Conservation (phyloP, 2,888 invertebrate genomes). For the Neria commutata region DNA sequence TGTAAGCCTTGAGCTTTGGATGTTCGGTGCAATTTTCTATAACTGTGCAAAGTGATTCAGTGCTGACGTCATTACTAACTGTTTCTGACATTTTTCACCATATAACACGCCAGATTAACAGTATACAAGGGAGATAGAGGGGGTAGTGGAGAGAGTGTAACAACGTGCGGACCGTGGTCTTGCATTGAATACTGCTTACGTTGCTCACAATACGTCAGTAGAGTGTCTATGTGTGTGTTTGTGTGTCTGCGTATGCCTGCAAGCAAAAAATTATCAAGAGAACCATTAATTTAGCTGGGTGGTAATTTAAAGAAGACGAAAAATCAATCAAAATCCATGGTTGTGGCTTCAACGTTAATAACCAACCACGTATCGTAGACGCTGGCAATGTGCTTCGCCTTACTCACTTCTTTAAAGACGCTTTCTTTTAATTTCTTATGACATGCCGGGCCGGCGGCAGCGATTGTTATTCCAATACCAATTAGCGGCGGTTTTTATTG, state of each 20-base stretch:
- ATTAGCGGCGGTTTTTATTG: conserved; percentile 35
- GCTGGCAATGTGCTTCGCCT: no score
- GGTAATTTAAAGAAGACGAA: no score
- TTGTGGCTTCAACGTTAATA: no score
- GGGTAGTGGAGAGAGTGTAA: conserved; percentile 42
- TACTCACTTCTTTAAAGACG: conserved; percentile 22
- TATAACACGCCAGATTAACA: conserved; percentile 13
- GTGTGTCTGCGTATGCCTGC: conserved; percentile 16
- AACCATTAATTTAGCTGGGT: no score
- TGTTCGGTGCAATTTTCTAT: conserved; percentile 35
- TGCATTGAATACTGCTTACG: conserved; percentile 11
- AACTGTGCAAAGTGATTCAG: conserved; percentile 39
- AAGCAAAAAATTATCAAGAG: background rate
- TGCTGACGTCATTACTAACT: conserved; percentile 38
- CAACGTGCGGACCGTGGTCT: conserved; percentile 6
- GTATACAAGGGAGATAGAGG: conserved; percentile 30
- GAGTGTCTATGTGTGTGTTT: conserved; percentile 45
- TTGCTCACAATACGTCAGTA: conserved; percentile 38
- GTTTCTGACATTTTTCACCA: conserved; percentile 45
- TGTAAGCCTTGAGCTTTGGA: conserved; percentile 16
- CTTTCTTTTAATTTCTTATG: conserved; percentile 32
- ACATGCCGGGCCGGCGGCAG: background rate
- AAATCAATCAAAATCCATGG: no score
- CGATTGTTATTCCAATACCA: conserved; percentile 27
- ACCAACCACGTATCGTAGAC: no score